phyloP scores from a whole-genome alignment of 1,140 invertebrate species.

The Drosophila erecta region DNA sequence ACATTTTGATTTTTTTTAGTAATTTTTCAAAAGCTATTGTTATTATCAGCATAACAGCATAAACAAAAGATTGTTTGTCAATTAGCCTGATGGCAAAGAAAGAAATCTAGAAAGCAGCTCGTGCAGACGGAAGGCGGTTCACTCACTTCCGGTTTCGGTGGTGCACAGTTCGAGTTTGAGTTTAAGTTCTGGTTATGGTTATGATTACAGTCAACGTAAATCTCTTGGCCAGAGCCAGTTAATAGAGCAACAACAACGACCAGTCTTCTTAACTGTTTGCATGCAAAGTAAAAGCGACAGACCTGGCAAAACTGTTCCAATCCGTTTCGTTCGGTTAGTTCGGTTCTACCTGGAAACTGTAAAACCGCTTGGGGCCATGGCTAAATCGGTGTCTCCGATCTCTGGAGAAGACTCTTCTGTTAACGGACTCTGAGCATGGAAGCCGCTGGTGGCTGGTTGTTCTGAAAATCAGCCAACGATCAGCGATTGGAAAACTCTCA shows the following conservation, averaged over 20 bases:
- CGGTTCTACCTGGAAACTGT: constrained; percentile 35
- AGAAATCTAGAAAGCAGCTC: not conserved
- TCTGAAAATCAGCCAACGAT: constrained; percentile 10
- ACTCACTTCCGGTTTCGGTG: constrained; percentile 33
- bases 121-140: constrained; percentile 20
- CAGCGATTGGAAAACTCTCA: constrained; percentile 28
- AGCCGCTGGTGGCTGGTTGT: constrained; percentile 12
- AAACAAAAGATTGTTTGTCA: constrained; percentile 20
- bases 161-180: constrained; percentile 11
- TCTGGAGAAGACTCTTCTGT: constrained; percentile 18
- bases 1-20: too few species aligned
- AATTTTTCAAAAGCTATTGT: too few species aligned
- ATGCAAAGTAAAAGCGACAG: constrained; percentile 65
- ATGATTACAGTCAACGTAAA: constrained; percentile 42
- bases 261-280: constrained; percentile 57
- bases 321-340: constrained; percentile 45
- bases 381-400: constrained; percentile 31
- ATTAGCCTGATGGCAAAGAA: constrained; percentile 13
- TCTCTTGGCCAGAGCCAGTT: constrained; percentile 59
- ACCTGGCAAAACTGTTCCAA: constrained; percentile 20
- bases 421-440: constrained; percentile 29
- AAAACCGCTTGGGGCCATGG: constrained; percentile 25
- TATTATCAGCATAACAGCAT: not conserved
- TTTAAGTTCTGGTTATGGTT: constrained; percentile 8
- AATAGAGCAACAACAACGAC: constrained; percentile 65